phyloP scores from a whole-genome alignment of 2,113 vertebrate genomes.

The Channa argus region DNA sequence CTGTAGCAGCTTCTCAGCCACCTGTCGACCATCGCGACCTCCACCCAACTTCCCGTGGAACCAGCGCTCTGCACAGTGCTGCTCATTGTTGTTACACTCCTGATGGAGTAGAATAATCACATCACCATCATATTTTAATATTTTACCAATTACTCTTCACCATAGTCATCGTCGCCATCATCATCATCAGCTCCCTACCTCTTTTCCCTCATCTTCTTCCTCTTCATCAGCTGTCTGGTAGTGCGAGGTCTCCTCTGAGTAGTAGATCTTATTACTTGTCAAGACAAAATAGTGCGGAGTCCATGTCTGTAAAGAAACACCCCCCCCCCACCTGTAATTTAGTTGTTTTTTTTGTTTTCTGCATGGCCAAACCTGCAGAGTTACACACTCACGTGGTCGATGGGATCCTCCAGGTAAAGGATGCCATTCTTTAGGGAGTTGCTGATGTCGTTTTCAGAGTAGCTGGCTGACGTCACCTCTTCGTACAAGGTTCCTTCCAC shows the following conservation, averaged over 20 bases:
- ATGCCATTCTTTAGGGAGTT: slow-evolving; percentile 91
- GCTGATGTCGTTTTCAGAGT: slow-evolving; percentile 91
- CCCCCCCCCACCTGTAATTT: no score
- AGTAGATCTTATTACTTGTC: slow-evolving; percentile 91
- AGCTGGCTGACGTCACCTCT: slow-evolving; percentile 88
- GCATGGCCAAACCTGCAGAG: background rate
- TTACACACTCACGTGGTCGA: slow-evolving; percentile 84
- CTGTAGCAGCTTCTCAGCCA: slow-evolving; percentile 89
- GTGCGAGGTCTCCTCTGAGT: slow-evolving; percentile 89
- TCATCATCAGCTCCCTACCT: slow-evolving; percentile 64
- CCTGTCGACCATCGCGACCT: slow-evolving; percentile 88
- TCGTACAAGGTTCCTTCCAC: slow-evolving; percentile 89
- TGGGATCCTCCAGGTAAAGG: slow-evolving; percentile 90
- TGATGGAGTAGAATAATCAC: slow-evolving; percentile 34
- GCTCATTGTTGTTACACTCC: slow-evolving; percentile 91
- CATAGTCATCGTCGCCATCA: no score
- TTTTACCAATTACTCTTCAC: no score
- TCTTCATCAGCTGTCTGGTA: slow-evolving; percentile 88
- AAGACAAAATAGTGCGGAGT: slow-evolving; percentile 90
- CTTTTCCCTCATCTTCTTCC: slow-evolving; percentile 87
- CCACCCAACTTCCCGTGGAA: slow-evolving; percentile 90
- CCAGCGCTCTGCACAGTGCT: slow-evolving; percentile 90
- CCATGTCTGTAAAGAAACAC: slow-evolving; percentile 82
- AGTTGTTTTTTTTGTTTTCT: no score
- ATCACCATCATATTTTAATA: no score